Evolutionary conservation across 1,140 invertebrate genomes (phyloP).

Genomic region (Sminthurinus signatus): DNA sequence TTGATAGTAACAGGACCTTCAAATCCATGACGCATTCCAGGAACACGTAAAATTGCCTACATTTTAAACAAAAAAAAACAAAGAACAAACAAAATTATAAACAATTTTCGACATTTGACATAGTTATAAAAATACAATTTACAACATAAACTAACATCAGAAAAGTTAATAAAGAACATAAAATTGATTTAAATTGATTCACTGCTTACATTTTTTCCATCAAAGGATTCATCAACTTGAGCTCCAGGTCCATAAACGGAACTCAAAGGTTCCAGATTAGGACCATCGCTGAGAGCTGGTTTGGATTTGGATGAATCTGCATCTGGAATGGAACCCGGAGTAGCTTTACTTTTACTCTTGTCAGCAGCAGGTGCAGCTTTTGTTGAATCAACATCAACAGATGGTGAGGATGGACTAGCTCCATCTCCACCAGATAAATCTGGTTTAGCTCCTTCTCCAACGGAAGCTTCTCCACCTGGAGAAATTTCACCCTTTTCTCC

Average conservation of each 20-base stretch:
- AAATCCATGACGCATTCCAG: conserved; percentile 50
- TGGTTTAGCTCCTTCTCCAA: too few species aligned
- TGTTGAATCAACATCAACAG: too few species aligned
- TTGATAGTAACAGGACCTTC: conserved; percentile 50
- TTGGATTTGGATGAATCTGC: neutral
- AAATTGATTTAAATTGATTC: conserved; percentile 45
- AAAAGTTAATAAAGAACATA: conserved; percentile 58
- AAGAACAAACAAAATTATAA: too few species aligned
- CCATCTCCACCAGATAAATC: too few species aligned
- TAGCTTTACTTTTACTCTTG: neutral
- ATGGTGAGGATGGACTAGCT: too few species aligned
- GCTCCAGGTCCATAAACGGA: neutral
- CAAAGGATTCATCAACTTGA: conserved; percentile 3
- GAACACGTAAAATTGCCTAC: conserved; percentile 51
- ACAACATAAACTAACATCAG: too few species aligned
- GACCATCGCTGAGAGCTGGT: neutral
- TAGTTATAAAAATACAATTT: too few species aligned
- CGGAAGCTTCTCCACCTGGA: too few species aligned
- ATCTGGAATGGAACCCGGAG: neutral
- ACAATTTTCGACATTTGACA: too few species aligned
- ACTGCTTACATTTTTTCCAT: conserved; percentile 14
- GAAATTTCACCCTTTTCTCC: too few species aligned
- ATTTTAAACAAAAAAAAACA: too few species aligned
- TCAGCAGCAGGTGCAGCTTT: too few species aligned
- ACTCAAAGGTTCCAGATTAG: neutral